A percentile compares a stretch with the other conserved stretches of the same genome.
Evolutionary conservation across 30 jellyfish, hydroid and myxozoan species (phyloP).

Genomic region (Cassiopea andromeda): DNA sequence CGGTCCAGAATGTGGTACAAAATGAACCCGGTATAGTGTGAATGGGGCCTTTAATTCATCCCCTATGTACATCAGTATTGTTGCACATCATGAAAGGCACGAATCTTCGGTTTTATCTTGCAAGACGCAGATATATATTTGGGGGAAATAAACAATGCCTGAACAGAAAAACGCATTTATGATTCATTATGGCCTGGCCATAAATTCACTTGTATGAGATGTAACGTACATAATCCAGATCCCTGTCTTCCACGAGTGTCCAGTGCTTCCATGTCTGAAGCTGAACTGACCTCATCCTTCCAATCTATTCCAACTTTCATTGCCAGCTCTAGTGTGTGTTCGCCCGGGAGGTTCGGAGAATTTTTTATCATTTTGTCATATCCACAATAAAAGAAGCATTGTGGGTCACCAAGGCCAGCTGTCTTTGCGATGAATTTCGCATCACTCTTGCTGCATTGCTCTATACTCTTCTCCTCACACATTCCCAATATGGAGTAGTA

Average conservation of each 20-base stretch:
- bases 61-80: no score
- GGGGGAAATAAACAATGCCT: no score
- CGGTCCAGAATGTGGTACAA: no score
- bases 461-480: slow-evolving; percentile 3
- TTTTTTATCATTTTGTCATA: not conserved
- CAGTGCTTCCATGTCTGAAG: not conserved
- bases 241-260: not conserved
- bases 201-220: no score
- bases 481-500: slow-evolving; percentile 30
- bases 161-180: no score
- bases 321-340: not conserved
- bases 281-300: not conserved
- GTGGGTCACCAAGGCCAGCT: slow-evolving; percentile 1
- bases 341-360: not conserved
- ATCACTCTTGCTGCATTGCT: slow-evolving; percentile 1
- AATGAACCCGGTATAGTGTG: no score
- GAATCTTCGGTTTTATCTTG: no score
- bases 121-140: no score
- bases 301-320: not conserved
- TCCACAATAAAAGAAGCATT: slow-evolving; percentile 10
- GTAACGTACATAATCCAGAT: not conserved
- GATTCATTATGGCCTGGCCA: no score
- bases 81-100: no score
- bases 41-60: no score
- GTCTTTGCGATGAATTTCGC: slow-evolving; percentile 33